Evolutionary conservation across 2,888 invertebrate genomes (phyloP).

Genomic region (Chelonus formosanus): DNA sequence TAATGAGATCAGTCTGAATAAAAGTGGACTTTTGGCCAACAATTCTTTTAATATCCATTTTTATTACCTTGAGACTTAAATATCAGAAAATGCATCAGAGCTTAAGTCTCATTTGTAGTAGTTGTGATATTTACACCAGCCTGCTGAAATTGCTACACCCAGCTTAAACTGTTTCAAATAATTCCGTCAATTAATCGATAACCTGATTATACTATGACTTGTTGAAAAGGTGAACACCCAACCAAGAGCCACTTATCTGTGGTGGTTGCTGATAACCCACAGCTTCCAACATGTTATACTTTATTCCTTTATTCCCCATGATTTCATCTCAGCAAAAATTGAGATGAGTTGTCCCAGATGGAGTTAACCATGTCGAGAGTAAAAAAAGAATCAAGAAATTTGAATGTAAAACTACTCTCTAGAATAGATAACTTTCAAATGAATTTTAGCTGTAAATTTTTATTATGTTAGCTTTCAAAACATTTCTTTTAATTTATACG

Average conservation of each 20-base stretch:
- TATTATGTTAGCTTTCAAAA: too few species aligned
- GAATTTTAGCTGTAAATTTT: too few species aligned
- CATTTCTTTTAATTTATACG: too few species aligned
- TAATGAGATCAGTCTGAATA: conserved; percentile 15
- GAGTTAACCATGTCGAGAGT: background rate
- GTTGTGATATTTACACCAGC: too few species aligned
- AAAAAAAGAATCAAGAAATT: background rate
- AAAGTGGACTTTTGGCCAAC: background rate
- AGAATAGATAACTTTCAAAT: too few species aligned
- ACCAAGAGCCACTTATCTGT: conserved; percentile 36
- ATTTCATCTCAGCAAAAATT: background rate
- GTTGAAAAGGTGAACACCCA: conserved; percentile 27
- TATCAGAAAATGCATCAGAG: too few species aligned
- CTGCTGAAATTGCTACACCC: too few species aligned
- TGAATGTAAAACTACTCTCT: too few species aligned
- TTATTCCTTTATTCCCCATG: conserved; percentile 2
- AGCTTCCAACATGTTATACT: background rate
- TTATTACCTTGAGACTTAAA: background rate
- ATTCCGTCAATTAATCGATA: conserved; percentile 25
- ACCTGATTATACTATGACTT: conserved; percentile 29
- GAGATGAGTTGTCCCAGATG: too few species aligned
- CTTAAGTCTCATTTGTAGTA: too few species aligned
- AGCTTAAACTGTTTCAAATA: background rate
- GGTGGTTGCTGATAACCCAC: conserved; percentile 25
- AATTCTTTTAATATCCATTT: conserved; percentile 3